Evolutionary conservation across 2,888 invertebrate genomes (phyloP), one percentile per base, ranked within the genome.

Genomic region (Pristionchus maxplancki): DNA sequence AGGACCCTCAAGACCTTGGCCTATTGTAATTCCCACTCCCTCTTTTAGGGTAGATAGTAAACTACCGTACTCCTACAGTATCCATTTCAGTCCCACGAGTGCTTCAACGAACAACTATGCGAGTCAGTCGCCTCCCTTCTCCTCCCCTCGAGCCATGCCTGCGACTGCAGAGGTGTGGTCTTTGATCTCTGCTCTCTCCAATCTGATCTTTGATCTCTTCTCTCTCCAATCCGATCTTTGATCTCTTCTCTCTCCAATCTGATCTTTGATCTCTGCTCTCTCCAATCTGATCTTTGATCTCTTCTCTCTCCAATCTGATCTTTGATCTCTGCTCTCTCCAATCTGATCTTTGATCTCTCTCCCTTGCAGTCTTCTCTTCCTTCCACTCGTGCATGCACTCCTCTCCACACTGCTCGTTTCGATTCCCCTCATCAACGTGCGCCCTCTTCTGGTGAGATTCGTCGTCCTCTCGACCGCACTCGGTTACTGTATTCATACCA

Each of bases 241-340:
- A 71, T 71, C 71, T 71, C 24, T 64, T 6, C 6, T 28, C n/a
- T 40, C 24, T 74, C 20, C 48, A 78, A 48, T 78, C 44, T 9
- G 20, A 37, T 17, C 20, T 11, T 74, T 78, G 78, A 28, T 78
- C 78, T 78, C 44, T n/a, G n/a, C n/a, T n/a, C n/a, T n/a, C n/a
- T n/a, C n/a, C n/a, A n/a, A n/a, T n/a, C n/a, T 74, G 71, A 37
- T 71, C 71, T 37, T n/a, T 71, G 28, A 71, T 71, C 71, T 71
- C 24, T 64, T n/a, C n/a, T n/a, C n/a, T n/a, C n/a, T n/a, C n/a
- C n/a, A 34, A 24, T 1, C 20, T 78, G 40, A 78, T 78, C 78
- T 48, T 44, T 78, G 78, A 28, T 78, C 78, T 78, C 44, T n/a
- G n/a, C n/a, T n/a, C n/a, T n/a, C n/a, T n/a, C n/a, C n/a, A n/a